These are phyloP conservation scores for Anthopleura xanthogrammica DNA, from an alignment of 92 coral and sea anemone species.

Conservation along the genomic window DNA sequence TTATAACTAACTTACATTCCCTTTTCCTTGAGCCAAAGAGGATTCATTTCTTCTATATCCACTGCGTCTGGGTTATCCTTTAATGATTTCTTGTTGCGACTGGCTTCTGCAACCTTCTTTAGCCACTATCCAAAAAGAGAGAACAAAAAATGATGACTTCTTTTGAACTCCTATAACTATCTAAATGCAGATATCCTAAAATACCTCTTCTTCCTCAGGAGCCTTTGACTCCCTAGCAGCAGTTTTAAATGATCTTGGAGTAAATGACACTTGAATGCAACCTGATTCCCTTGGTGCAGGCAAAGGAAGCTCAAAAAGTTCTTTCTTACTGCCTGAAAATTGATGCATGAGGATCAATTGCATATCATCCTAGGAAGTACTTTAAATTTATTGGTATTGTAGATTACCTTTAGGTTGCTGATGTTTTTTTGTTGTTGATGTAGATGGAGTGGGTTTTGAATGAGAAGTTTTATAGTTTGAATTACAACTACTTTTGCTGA, in stretches of 20 bases:
- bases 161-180: neutral
- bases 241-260: conserved; percentile 88
- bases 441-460: neutral
- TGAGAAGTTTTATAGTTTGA: neutral
- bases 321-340: conserved; percentile 30
- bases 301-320: conserved; percentile 57
- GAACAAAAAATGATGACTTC: too few species aligned
- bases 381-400: neutral
- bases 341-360: neutral
- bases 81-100: conserved; percentile 66
- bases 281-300: conserved; percentile 89
- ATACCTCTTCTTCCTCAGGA: conserved; percentile 96
- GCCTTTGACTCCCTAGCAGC: conserved; percentile 98
- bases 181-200: neutral
- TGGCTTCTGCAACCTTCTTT: conserved; percentile 88
- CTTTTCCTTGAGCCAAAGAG: conserved; percentile 95
- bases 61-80: conserved; percentile 78
- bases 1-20: conserved; percentile 67
- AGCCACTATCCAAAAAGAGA: conserved; percentile 69
- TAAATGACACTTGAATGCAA: conserved; percentile 84
- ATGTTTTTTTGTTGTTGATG: neutral
- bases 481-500: neutral
- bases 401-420: neutral
- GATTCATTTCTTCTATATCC: conserved; percentile 97
- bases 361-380: neutral